A percentile compares a stretch with the other conserved stretches of the same genome.
phyloP scores from a whole-genome alignment of 1,140 invertebrate genomes.

The Elymnias hypermnestra region DNA sequence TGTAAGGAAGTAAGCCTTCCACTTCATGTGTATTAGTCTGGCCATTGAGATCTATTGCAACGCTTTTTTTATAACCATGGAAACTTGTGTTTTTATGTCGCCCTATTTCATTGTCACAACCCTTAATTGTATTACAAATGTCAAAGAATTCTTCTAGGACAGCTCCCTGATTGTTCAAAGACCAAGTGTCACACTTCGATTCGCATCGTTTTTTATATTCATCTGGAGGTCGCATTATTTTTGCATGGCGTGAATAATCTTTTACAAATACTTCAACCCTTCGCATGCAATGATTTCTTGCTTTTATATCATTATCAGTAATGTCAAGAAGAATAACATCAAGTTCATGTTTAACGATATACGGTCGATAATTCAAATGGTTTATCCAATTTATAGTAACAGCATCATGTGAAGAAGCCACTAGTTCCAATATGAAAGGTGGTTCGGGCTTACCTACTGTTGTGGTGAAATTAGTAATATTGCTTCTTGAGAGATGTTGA shows the following conservation, averaged over 20 bases:
- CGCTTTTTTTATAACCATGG: conserved; percentile 32
- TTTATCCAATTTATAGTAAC: conserved; percentile 56
- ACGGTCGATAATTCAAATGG: conserved; percentile 43
- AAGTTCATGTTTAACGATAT: conserved; percentile 50
- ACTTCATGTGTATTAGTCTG: conserved; percentile 40
- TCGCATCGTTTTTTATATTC: conserved; percentile 56
- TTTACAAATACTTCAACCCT: conserved; percentile 30
- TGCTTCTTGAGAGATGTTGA: conserved; percentile 35
- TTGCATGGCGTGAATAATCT: conserved; percentile 48
- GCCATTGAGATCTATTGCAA: conserved; percentile 37
- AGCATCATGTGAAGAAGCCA: conserved; percentile 37
- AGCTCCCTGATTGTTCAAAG: conserved; percentile 40
- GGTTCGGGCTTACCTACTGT: conserved; percentile 53
- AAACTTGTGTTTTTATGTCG: conserved; percentile 31
- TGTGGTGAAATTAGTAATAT: conserved; percentile 51
- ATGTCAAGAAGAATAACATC: conserved; percentile 50
- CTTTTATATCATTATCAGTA: conserved; percentile 22
- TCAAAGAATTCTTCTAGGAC: conserved; percentile 59
- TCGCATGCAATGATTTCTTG: conserved; percentile 39
- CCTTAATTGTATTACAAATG: conserved; percentile 34
- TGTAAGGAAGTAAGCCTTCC: conserved; percentile 45
- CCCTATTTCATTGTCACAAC: conserved; percentile 33
- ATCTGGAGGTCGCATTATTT: conserved; percentile 51
- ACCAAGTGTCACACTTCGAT: conserved; percentile 54
- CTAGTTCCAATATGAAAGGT: conserved; percentile 54